Evolutionary conservation across 2,888 invertebrate genomes (phyloP).

Genomic region (Drosophila nr. perissopoda): DNA sequence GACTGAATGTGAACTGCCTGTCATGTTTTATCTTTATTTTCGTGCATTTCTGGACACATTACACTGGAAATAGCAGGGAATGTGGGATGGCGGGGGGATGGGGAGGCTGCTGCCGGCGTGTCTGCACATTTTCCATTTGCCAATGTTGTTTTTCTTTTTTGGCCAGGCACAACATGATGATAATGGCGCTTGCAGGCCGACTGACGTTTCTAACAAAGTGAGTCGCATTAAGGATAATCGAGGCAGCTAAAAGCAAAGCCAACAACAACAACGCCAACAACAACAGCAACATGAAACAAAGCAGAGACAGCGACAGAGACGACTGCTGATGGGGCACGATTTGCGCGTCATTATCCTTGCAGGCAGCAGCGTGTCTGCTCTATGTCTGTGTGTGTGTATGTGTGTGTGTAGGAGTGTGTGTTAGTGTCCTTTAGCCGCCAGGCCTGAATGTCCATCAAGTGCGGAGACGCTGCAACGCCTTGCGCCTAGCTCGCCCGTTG

Average conservation of each 20-base stretch:
- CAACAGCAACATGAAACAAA: conserved; percentile 69
- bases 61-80: conserved; percentile 12
- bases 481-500: conserved; percentile 27
- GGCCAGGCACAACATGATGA: conserved; percentile 63
- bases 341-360: conserved; percentile 78
- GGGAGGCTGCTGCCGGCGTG: conserved; percentile 51
- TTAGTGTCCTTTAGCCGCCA: conserved; percentile 54
- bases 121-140: conserved; percentile 76
- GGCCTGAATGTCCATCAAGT: conserved; percentile 72
- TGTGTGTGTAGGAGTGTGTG: conserved; percentile 1
- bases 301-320: conserved; percentile 52
- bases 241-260: conserved; percentile 76
- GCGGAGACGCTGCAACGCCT: conserved; percentile 63
- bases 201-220: conserved; percentile 80
- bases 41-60: conserved; percentile 72
- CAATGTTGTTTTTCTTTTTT: conserved; percentile 39
- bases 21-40: conserved; percentile 80
- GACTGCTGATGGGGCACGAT: conserved; percentile 69
- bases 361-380: conserved; percentile 31
- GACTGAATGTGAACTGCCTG: conserved; percentile 79
- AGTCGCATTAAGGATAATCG: conserved; percentile 81
- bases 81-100: not conserved
- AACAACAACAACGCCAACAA: conserved; percentile 25
- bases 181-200: conserved; percentile 79
- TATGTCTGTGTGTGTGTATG: conserved; percentile 8